Evolutionary conservation across 2,888 invertebrate genomes (phyloP).

Genomic region (Trachelus iudaicus): DNA sequence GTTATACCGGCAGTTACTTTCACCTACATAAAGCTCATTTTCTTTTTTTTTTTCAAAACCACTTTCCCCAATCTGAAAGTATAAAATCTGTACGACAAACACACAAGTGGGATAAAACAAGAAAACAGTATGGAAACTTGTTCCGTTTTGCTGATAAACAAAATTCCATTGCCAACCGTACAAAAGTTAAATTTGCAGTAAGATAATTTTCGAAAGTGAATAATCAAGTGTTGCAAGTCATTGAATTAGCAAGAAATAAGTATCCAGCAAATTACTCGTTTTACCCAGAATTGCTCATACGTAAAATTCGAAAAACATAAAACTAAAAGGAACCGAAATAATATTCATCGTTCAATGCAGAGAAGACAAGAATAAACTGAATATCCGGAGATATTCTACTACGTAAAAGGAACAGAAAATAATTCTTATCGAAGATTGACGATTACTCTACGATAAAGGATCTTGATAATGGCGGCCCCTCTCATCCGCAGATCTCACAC

Average conservation of each 20-base stretch:
- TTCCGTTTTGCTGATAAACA: background rate
- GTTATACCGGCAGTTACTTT: background rate
- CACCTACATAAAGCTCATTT: background rate
- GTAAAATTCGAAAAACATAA: background rate
- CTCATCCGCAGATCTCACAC: background rate
- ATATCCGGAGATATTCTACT: background rate
- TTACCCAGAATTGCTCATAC: background rate
- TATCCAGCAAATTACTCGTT: background rate
- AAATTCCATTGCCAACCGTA: background rate
- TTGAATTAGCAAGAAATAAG: background rate
- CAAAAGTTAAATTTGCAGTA: background rate
- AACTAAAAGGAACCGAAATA: background rate
- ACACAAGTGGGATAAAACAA: background rate
- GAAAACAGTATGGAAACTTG: background rate
- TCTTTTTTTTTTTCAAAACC: background rate
- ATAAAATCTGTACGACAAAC: background rate
- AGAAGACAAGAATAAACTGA: background rate
- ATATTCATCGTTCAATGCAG: background rate
- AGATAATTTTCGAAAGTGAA: background rate
- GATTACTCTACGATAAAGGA: background rate
- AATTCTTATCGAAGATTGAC: background rate
- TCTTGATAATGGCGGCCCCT: background rate
- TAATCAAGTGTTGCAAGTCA: background rate
- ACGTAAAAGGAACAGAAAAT: background rate
- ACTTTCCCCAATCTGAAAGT: background rate